These are phyloP conservation scores for Tonatia bakeri DNA, from an alignment of 2,113 vertebrate genomes.

Conservation along the genomic window DNA sequence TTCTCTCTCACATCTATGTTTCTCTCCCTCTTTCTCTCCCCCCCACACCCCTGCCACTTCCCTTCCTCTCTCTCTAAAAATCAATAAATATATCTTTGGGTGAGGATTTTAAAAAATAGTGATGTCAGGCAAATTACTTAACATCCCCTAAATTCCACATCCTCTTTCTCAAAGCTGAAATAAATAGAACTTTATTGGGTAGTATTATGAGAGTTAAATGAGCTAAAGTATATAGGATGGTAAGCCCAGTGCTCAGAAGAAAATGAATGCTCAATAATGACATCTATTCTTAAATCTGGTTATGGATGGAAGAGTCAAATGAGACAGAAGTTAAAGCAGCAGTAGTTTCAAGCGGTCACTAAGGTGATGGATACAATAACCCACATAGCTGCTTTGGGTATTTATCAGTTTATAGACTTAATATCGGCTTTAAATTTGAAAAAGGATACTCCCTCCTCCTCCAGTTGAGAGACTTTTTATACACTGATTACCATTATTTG, in stretches of 20 bases:
- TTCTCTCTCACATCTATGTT: no score
- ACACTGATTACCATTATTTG: not conserved
- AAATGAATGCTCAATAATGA: not conserved
- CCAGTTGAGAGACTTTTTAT: not conserved
- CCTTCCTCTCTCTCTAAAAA: no score
- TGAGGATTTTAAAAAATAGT: not conserved
- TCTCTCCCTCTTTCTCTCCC: no score
- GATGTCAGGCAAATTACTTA: not conserved
- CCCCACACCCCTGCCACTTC: no score
- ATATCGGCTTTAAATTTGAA: not conserved
- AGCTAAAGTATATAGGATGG: not conserved
- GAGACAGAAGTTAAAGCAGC: not conserved
- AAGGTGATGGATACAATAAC: not conserved
- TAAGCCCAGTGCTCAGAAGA: not conserved
- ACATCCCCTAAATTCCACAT: not conserved
- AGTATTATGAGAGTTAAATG: not conserved
- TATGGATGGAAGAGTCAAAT: not conserved
- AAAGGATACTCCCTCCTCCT: not conserved
- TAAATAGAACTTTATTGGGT: not conserved
- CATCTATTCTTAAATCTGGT: not conserved
- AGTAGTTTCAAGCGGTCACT: not conserved
- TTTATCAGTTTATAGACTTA: not conserved
- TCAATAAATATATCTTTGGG: no score
- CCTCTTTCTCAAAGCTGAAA: not conserved
- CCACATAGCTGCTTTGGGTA: not conserved